phyloP scores from a whole-genome alignment of 2,888 invertebrate genomes.

The Epicampocera succincta region DNA sequence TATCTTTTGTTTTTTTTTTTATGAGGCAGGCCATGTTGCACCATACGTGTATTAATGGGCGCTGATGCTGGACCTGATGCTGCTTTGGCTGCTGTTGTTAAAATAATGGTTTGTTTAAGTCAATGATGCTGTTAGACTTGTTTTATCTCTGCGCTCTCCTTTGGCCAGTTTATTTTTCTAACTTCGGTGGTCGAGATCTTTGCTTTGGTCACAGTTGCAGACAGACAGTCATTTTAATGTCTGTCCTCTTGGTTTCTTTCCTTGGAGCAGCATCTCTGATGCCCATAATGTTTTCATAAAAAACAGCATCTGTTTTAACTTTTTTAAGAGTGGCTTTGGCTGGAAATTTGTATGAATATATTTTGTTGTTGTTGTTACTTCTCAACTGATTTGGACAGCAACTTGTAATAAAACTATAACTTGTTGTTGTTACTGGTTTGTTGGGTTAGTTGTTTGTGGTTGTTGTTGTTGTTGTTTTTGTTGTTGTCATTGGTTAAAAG shows the following conservation, averaged over 20 bases:
- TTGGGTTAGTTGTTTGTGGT: constrained; percentile 2
- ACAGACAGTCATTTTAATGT: constrained; percentile 41
- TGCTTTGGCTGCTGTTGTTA: constrained; percentile 19
- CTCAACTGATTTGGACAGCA: constrained; percentile 44
- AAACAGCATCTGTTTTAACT: constrained; percentile 61
- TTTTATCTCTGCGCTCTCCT: constrained; percentile 45
- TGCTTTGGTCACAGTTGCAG: constrained; percentile 53
- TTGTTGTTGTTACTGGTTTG: constrained; percentile 42
- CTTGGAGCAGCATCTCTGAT: constrained; percentile 38
- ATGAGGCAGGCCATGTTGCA: not conserved
- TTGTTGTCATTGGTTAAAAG: constrained; percentile 48
- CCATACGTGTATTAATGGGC: constrained; percentile 32
- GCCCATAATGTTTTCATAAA: constrained; percentile 27
- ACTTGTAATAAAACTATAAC: constrained; percentile 60
- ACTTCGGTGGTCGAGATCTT: constrained; percentile 64
- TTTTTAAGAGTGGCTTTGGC: constrained; percentile 34
- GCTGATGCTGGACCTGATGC: constrained; percentile 49
- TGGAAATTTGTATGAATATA: constrained; percentile 26
- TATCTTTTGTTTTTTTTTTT: not conserved
- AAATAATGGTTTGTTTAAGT: constrained; percentile 43
- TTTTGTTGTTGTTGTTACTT: constrained; percentile 15
- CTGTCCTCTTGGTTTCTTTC: constrained; percentile 16
- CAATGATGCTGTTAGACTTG: constrained; percentile 56
- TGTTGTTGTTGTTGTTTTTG: constrained; percentile 19
- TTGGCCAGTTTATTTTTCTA: constrained; percentile 42